Conservation (phyloP, 2,113 vertebrate genomes). For the Myrmophylax atrothorax region DNA sequence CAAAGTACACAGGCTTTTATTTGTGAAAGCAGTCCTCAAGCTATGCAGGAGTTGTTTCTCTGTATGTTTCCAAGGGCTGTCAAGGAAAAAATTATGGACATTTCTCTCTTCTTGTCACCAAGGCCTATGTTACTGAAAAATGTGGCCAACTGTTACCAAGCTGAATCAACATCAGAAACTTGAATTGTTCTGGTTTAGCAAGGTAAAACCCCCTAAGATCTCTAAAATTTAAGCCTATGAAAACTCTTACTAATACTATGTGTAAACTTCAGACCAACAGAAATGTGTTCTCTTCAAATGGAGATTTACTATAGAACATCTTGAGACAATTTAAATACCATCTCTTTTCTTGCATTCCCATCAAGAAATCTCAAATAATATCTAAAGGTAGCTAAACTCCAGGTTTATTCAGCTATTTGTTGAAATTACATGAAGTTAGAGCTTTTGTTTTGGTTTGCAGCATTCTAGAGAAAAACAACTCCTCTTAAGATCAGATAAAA, state of each 20-base stretch:
- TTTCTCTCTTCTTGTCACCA: not conserved
- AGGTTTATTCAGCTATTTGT: slow-evolving; percentile 41
- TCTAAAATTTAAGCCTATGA: not conserved
- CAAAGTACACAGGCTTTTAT: not conserved
- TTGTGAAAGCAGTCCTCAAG: slow-evolving; percentile 3
- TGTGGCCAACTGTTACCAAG: not conserved
- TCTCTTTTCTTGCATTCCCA: slow-evolving; percentile 5
- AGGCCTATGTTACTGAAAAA: not conserved
- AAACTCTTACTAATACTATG: not conserved
- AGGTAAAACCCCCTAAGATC: not conserved
- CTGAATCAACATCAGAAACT: slow-evolving; percentile 24
- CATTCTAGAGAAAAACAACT: not conserved
- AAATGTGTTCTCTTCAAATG: not conserved
- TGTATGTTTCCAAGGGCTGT: not conserved
- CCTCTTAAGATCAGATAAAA: not conserved
- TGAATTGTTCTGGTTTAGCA: not conserved
- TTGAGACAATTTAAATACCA: not conserved
- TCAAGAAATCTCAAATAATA: slow-evolving; percentile 24
- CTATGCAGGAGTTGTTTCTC: not conserved
- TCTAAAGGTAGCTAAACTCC: slow-evolving; percentile 15
- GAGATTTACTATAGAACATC: not conserved
- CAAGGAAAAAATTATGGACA: not conserved
- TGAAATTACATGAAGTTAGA: not conserved
- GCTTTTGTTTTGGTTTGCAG: not conserved
- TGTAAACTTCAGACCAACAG: not conserved